phyloP scores from a whole-genome alignment of 2,888 invertebrate genomes.

The Apodemia mormo region DNA sequence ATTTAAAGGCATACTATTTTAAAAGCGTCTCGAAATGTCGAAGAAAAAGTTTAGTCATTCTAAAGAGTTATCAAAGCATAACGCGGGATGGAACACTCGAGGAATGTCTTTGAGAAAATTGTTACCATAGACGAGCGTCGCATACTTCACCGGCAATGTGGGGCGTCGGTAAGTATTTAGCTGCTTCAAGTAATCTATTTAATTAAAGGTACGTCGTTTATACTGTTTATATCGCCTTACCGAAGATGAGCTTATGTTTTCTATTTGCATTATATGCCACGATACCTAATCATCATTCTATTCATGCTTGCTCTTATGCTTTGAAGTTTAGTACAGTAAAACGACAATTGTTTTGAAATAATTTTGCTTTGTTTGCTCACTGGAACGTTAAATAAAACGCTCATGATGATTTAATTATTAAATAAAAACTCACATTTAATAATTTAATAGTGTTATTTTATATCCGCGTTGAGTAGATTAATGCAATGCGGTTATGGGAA shows the following conservation, averaged over 20 bases:
- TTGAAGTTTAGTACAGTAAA: too few species aligned
- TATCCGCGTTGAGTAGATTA: too few species aligned
- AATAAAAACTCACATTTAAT: too few species aligned
- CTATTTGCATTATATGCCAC: background rate
- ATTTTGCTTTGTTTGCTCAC: too few species aligned
- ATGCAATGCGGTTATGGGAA: too few species aligned
- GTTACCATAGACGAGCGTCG: conserved; percentile 58
- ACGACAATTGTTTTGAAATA: too few species aligned
- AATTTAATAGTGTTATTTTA: too few species aligned
- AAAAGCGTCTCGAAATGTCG: conserved; percentile 28
- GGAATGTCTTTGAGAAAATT: conserved; percentile 75
- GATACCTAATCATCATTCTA: background rate
- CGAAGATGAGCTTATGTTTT: background rate
- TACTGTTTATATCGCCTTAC: conserved; percentile 21
- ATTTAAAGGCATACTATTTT: conserved; percentile 18
- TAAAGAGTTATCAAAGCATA: conserved; percentile 54
- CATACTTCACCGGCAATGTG: conserved; percentile 53
- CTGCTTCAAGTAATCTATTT: conserved; percentile 39
- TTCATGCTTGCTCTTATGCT: too few species aligned
- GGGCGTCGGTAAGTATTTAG: conserved; percentile 45
- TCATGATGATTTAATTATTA: too few species aligned
- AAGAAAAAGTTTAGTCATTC: conserved; percentile 35
- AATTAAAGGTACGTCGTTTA: conserved; percentile 36
- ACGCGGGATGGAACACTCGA: conserved; percentile 43
- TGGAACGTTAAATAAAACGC: too few species aligned